Evolutionary conservation across 2,113 vertebrate species (phyloP).

Genomic region (Tenebrosternarchus preto): DNA sequence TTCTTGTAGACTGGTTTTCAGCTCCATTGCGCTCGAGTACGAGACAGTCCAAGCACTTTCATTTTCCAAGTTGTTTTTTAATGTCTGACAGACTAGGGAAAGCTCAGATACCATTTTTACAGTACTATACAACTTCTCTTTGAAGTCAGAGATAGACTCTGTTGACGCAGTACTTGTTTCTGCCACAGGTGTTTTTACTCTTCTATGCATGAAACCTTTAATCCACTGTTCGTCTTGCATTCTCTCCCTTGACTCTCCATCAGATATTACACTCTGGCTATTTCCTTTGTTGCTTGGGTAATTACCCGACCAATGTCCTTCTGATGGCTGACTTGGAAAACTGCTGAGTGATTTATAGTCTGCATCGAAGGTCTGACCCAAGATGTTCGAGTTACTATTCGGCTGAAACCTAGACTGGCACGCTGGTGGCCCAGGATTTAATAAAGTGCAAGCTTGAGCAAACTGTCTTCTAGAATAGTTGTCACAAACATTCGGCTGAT

Average conservation of each 20-base stretch:
- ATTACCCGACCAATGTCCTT: conserved; percentile 3
- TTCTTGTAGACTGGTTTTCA: conserved; percentile 64
- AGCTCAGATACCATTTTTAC: conserved; percentile 72
- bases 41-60: conserved; percentile 67
- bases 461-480: conserved; percentile 20
- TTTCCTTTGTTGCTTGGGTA: not conserved
- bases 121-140: conserved; percentile 64
- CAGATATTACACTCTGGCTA: not conserved
- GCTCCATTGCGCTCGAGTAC: conserved; percentile 42
- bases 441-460: conserved; percentile 1
- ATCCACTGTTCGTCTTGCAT: conserved; percentile 68
- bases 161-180: not conserved
- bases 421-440: not conserved
- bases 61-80: conserved; percentile 66
- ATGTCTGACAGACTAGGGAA: conserved; percentile 60
- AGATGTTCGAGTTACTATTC: not conserved
- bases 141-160: conserved; percentile 50
- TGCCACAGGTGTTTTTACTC: not conserved
- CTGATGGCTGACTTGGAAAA: not conserved
- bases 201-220: conserved; percentile 52
- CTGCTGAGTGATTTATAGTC: not conserved
- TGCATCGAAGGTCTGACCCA: not conserved
- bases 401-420: conserved; percentile 21
- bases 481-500: conserved; percentile 9
- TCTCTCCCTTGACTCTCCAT: conserved; percentile 52